These are phyloP conservation scores for Heliconius himera DNA, from an alignment of 1,140 invertebrate genomes.

Conservation along the genomic window DNA sequence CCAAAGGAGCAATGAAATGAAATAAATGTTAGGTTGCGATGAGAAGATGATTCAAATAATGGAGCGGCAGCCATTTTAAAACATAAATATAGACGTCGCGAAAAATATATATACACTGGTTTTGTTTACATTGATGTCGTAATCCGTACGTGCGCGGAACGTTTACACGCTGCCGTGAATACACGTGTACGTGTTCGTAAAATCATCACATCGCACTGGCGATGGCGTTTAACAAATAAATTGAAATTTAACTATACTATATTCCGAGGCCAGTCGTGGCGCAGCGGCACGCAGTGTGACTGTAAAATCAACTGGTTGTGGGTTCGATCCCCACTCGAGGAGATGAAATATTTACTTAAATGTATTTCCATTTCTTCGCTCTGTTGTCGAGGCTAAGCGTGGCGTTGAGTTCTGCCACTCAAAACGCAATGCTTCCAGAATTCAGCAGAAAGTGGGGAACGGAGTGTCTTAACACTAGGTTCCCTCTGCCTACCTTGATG, in stretches of 20 bases:
- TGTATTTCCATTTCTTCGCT: no score
- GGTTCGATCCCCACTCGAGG: no score
- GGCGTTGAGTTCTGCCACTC: no score
- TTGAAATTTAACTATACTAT: constrained; percentile 49
- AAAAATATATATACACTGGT: constrained; percentile 68
- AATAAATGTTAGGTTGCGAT: constrained; percentile 64
- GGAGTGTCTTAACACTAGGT: no score
- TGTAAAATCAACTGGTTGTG: no score
- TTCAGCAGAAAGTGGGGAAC: no score
- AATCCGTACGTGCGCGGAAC: constrained; percentile 48
- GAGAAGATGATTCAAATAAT: constrained; percentile 63
- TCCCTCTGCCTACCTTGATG: no score
- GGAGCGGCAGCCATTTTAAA: constrained; percentile 60
- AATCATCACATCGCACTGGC: constrained; percentile 51
- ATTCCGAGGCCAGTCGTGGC: no score
- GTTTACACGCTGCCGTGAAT: constrained; percentile 52
- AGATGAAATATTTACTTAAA: no score
- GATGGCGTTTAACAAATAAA: constrained; percentile 54
- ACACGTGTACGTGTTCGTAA: constrained; percentile 42
- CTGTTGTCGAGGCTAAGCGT: no score
- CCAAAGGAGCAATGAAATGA: constrained; percentile 63
- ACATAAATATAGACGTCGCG: constrained; percentile 39
- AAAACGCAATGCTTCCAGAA: no score
- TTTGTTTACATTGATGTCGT: constrained; percentile 39
- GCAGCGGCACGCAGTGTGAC: no score